Percentiles rank a stretch among this genome's conserved stretches.
These are phyloP conservation scores for Brachionus sp. DNA, from an alignment of 1,140 invertebrate genomes.

Conservation along the genomic window DNA sequence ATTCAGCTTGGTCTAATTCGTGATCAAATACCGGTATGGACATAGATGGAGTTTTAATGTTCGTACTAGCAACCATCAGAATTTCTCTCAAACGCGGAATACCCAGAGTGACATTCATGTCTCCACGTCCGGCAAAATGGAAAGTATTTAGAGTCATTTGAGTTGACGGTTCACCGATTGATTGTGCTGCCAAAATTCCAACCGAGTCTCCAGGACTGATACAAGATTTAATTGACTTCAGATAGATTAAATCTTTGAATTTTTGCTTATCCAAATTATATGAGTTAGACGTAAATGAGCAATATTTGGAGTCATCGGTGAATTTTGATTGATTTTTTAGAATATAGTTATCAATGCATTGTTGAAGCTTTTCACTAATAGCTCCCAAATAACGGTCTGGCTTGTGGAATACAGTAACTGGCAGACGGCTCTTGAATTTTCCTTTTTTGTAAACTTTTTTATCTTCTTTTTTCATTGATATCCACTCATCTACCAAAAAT, in stretches of 20 bases:
- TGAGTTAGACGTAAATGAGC: background rate
- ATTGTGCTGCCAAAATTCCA: slow-evolving; percentile 86
- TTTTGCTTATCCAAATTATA: slow-evolving; percentile 23
- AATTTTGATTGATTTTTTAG: slow-evolving; percentile 51
- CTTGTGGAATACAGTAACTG: slow-evolving; percentile 26
- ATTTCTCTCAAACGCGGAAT: slow-evolving; percentile 94
- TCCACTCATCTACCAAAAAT: slow-evolving; percentile 61
- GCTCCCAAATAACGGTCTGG: slow-evolving; percentile 67
- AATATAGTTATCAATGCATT: slow-evolving; percentile 68
- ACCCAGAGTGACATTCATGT: slow-evolving; percentile 97
- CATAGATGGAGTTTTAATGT: slow-evolving; percentile 92
- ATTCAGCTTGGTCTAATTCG: slow-evolving; percentile 20
- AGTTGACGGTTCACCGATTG: slow-evolving; percentile 95
- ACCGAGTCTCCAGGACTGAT: slow-evolving; percentile 90
- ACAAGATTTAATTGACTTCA: slow-evolving; percentile 72
- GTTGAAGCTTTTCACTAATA: slow-evolving; percentile 70
- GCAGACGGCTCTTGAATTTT: slow-evolving; percentile 10
- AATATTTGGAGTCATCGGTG: slow-evolving; percentile 15
- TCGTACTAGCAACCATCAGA: slow-evolving; percentile 84
- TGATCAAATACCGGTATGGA: slow-evolving; percentile 73
- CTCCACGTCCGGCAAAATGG: slow-evolving; percentile 97
- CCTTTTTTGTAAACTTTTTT: slow-evolving; percentile 49
- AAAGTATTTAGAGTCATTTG: slow-evolving; percentile 99
- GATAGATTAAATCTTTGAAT: slow-evolving; percentile 66
- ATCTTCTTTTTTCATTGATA: slow-evolving; percentile 63